Percentiles rank a stretch among this genome's conserved stretches.
phyloP scores from a whole-genome alignment of 2,888 invertebrate genomes.

The Chalcis sispes region DNA sequence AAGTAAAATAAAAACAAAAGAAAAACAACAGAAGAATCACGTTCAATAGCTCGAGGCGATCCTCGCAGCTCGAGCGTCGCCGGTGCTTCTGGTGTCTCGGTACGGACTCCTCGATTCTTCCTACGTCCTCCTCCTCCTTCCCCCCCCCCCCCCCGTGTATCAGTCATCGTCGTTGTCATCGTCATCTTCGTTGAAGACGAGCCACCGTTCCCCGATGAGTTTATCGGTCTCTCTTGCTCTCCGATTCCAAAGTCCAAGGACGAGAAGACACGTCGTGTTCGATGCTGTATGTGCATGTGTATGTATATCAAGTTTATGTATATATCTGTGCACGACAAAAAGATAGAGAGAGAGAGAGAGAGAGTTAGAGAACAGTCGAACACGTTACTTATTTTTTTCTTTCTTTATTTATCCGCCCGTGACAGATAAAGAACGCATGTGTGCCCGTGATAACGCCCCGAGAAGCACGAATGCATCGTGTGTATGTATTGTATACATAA shows the following conservation, averaged over 20 bases:
- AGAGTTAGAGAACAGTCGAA: slow-evolving; percentile 22
- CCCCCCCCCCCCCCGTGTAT: neutral
- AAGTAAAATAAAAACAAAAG: neutral
- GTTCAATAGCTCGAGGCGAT: too few species aligned
- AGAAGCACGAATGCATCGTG: too few species aligned
- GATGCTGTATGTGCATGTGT: neutral
- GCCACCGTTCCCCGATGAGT: slow-evolving; percentile 38
- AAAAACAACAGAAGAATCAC: neutral
- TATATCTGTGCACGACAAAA: neutral
- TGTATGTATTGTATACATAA: neutral
- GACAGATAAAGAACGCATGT: slow-evolving; percentile 46
- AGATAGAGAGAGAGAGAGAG: too few species aligned
- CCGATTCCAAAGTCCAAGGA: slow-evolving; percentile 47
- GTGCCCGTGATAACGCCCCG: neutral
- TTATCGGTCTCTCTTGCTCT: slow-evolving; percentile 15
- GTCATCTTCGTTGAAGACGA: slow-evolving; percentile 38
- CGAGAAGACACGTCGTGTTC: neutral
- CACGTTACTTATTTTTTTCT: slow-evolving; percentile 32
- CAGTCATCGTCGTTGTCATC: neutral
- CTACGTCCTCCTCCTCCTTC: slow-evolving; percentile 42
- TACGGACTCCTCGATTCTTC: slow-evolving; percentile 38
- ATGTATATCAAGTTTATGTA: neutral
- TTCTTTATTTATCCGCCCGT: slow-evolving; percentile 37
- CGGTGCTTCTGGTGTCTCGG: slow-evolving; percentile 43
- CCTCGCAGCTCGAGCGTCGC: slow-evolving; percentile 42